phyloP scores from a whole-genome alignment of 2,797 vertebrate genomes.

The Uromys caudimaculatus region DNA sequence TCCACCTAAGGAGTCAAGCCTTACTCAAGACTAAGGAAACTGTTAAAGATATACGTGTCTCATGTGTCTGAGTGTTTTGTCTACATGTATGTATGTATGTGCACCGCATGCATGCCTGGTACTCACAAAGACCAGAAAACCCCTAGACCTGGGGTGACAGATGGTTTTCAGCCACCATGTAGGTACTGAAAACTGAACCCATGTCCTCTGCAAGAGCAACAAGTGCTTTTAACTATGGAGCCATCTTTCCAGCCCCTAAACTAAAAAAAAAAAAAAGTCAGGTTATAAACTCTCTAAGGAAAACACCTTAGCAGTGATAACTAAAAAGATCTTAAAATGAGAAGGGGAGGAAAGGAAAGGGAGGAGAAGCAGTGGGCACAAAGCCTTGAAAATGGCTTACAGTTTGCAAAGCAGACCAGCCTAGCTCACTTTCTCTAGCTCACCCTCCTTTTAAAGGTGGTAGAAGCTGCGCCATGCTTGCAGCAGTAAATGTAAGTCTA shows the following conservation, averaged over 20 bases:
- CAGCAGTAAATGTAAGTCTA: neutral
- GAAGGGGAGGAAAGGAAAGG: neutral
- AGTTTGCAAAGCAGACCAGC: neutral
- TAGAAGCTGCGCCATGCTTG: neutral
- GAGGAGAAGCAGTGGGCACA: neutral
- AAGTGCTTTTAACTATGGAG: neutral
- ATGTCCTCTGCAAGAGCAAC: neutral
- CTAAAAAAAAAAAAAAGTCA: neutral
- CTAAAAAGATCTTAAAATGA: conserved; percentile 11
- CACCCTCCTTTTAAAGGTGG: conserved; percentile 33
- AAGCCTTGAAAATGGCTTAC: neutral
- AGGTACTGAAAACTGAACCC: neutral
- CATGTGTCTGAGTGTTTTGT: neutral
- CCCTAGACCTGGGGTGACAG: neutral
- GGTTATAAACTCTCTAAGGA: neutral
- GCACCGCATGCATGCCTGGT: neutral
- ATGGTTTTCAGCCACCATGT: neutral
- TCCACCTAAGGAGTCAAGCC: neutral
- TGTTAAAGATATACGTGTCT: neutral
- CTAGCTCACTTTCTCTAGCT: neutral
- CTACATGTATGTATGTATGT: neutral
- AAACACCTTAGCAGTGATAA: conserved; percentile 9
- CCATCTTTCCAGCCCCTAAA: neutral
- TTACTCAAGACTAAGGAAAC: neutral
- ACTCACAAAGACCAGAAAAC: neutral